A percentile compares a stretch with the other conserved stretches of the same genome.
Evolutionary conservation across 2,797 vertebrate species (phyloP).

Genomic region (Morelia viridis): DNA sequence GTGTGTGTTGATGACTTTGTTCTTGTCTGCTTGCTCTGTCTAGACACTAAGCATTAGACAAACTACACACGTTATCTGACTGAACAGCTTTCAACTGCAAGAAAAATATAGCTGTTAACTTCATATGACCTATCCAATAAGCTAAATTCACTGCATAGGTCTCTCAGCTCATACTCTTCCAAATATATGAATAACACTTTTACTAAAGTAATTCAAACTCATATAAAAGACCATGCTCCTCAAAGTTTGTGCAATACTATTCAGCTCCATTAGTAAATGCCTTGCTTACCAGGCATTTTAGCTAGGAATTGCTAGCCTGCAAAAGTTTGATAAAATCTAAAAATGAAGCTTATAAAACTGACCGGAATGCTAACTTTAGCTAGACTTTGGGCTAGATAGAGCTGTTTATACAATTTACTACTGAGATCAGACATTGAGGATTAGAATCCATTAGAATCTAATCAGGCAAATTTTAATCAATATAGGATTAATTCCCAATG

Average conservation of each 20-base stretch:
- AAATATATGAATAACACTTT: neutral
- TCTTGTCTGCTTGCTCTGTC: neutral
- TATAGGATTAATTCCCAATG: neutral
- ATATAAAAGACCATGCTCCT: neutral
- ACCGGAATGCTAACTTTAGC: neutral
- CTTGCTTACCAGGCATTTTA: neutral
- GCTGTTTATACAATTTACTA: neutral
- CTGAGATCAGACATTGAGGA: neutral
- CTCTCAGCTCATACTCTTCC: neutral
- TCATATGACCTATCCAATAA: neutral
- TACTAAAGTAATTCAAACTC: neutral
- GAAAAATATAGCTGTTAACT: neutral
- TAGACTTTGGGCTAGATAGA: neutral
- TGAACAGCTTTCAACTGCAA: neutral
- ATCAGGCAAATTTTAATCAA: neutral
- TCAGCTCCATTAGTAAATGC: neutral
- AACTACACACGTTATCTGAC: neutral
- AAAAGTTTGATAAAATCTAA: neutral
- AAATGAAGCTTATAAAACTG: neutral
- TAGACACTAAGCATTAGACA: neutral
- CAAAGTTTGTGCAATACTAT: neutral
- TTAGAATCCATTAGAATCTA: neutral
- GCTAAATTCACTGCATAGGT: neutral
- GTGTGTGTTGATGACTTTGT: neutral
- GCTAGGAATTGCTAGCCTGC: neutral